Conservation (phyloP, 2,888 invertebrate species). For the Drosophila mimetica region DNA sequence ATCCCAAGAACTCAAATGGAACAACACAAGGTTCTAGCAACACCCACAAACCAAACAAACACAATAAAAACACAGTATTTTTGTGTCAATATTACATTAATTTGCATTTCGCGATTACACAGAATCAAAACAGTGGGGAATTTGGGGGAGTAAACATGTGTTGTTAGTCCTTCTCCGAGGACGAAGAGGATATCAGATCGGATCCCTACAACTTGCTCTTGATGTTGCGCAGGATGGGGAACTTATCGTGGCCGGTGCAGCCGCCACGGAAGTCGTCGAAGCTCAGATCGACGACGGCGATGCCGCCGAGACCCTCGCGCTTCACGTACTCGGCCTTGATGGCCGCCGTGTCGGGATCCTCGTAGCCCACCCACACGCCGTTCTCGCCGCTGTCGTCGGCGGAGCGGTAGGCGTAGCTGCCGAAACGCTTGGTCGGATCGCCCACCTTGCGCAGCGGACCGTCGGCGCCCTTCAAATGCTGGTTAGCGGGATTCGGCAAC, state of each 20-base stretch:
- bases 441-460: constrained; percentile 89
- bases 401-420: constrained; percentile 91
- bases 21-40: too few relatives aligned
- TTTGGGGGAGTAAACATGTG: constrained; percentile 1
- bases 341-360: constrained; percentile 92
- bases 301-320: constrained; percentile 90
- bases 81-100: constrained; percentile 18
- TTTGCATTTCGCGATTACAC: constrained; percentile 27
- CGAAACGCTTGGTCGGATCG: constrained; percentile 92
- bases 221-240: constrained; percentile 90
- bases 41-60: background rate
- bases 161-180: background rate
- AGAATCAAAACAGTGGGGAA: constrained; percentile 11
- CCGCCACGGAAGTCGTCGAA: constrained; percentile 93
- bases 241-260: constrained; percentile 92
- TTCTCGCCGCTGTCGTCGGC: constrained; percentile 88
- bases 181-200: too few relatives aligned
- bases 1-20: too few relatives aligned
- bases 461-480: constrained; percentile 87
- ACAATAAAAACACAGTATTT: background rate
- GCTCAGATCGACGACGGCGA: constrained; percentile 90
- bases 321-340: constrained; percentile 91
- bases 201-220: constrained; percentile 86
- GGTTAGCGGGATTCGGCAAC: constrained; percentile 88
- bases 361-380: constrained; percentile 93